Base-by-base conservation (phyloP, 2,113 vertebrate species). In the Sebastes fasciatus region DNA sequence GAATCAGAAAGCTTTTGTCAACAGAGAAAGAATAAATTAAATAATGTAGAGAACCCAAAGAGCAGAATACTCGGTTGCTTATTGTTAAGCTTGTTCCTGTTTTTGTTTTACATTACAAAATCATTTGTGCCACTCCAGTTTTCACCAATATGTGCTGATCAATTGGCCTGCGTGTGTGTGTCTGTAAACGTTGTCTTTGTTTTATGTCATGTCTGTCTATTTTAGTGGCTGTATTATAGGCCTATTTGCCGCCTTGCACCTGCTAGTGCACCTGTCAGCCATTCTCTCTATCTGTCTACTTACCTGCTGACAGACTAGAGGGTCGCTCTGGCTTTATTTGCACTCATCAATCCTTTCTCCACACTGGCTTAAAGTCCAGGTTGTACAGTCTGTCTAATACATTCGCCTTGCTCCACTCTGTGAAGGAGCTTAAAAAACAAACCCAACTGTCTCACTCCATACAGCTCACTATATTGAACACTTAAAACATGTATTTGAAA, bases 321-420 rank as follows among this genome's bases (percentile, higher is more conserved):
- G 51, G 75, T 75, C 12, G 8, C 49, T 66, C 54, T 63, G 58
- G 43, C 4, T 88, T 85, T 68, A 78, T 80, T 85, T 85, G 81
- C 67, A 54, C 65, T 81, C 45, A 65, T 85, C 72, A 85, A 80
- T 85, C 60, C 65, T 73, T 83, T 87, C n/a, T 68, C 79, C 76
- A 83, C 71, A 21, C 71, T 17, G 51, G 54, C 64, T 80, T 75
- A 70, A 64, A 73, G 26, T 57, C 45, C 78, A 77, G 78, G 70
- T 83, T 82, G 60, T 72, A 57, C n/a, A 57, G 23, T 13, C 48
- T 57, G 66, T 46, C 74, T 34, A 82, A 82, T 77, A 65, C 40
- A 68, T 87, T 77, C 17, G 34, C 40, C 23, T 54, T 45, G 60
- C 64, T 58, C 17, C 57, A 54, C 43, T 70, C 42, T 81, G 3